Base-by-base conservation (phyloP, 2,888 invertebrate species). In the Villa cingulata region DNA sequence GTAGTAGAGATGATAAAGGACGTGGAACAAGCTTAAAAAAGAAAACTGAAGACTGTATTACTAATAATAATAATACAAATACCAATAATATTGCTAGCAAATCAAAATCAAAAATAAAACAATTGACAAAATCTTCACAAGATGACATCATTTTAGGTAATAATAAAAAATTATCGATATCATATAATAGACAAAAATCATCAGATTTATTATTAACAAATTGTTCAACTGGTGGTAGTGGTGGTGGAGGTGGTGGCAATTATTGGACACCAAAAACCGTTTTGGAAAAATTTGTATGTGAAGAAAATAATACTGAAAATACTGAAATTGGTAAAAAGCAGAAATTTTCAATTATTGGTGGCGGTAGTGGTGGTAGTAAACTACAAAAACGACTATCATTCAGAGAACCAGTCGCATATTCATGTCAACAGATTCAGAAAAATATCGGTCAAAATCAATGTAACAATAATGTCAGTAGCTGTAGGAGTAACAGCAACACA, bases 321-420 rank as follows among this genome's bases (percentile, higher is more conserved):
- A 36, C 41, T 32, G 29, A 12, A 12, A 32, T 12, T 12, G 29
- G 12, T 12, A 32, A 32, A 32, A 7, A 32, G 12, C 3, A 29
- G 10, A 12, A 3, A 1, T 12, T 32, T 12, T 32, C 16, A 36
- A 41, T 27, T 7, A 36, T n/a, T n/a, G n/a, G n/a, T n/a, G n/a
- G n/a, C n/a, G n/a, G n/a, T n/a, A n/a, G n/a, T n/a, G n/a, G n/a
- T 27, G 27, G 4, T 23, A 63, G 63, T 44, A 68, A 81, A 56
- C 86, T 87, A 0, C 74, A 87, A 46, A 90, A 90, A 65, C 90
- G 89, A 64, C 70, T 90, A 14, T 89, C 88, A 10, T 90, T 90
- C 67, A 80, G 86, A 51, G 88, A 89, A 59, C 89, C 89, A 4
- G 59, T 67, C 38, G 65, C 65, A 44, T 23, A n/a, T n/a, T 53